Percentiles rank a stretch among this genome's conserved stretches.
Conservation (phyloP, 2,113 vertebrate species). For the Sisor rabdophorus region DNA sequence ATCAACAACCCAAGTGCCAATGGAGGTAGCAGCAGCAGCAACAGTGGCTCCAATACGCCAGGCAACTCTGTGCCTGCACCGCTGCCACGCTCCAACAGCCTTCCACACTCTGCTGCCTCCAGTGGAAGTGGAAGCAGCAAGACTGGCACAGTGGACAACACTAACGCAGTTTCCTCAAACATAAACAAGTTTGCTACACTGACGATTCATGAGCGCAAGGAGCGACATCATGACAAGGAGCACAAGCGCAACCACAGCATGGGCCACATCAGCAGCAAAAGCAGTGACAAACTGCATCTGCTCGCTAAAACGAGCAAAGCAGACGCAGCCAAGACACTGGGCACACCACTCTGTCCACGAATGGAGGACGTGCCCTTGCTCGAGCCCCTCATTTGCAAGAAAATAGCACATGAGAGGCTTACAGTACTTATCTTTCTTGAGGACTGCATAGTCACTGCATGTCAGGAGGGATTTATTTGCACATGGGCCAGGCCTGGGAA, state of each 20-base stretch:
- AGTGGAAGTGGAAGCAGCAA: slow-evolving; percentile 77
- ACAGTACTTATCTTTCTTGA: slow-evolving; percentile 98
- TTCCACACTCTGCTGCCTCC: slow-evolving; percentile 79
- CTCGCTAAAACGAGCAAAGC: slow-evolving; percentile 76
- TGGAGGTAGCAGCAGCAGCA: slow-evolving; percentile 60
- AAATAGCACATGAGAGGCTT: slow-evolving; percentile 98
- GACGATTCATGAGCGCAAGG: slow-evolving; percentile 93
- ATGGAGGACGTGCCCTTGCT: slow-evolving; percentile 98
- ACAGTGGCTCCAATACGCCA: slow-evolving; percentile 72
- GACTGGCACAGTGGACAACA: slow-evolving; percentile 78
- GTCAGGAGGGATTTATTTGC: slow-evolving; percentile 99
- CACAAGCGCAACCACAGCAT: slow-evolving; percentile 99
- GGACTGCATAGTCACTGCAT: slow-evolving; percentile 99
- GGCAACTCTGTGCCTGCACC: slow-evolving; percentile 80
- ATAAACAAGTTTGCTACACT: slow-evolving; percentile 97
- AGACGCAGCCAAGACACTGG: slow-evolving; percentile 91
- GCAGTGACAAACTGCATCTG: slow-evolving; percentile 96
- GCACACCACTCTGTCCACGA: slow-evolving; percentile 88
- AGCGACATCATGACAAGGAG: slow-evolving; percentile 92
- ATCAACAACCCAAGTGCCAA: slow-evolving; percentile 65
- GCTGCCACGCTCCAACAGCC: slow-evolving; percentile 94
- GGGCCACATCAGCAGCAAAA: slow-evolving; percentile 99
- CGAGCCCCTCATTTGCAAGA: slow-evolving; percentile 99
- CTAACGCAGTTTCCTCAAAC: slow-evolving; percentile 77
- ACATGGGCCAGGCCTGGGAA: slow-evolving; percentile 99